Evolutionary conservation across 2,797 vertebrate genomes (phyloP).

Genomic region (Sebastes miniatus): DNA sequence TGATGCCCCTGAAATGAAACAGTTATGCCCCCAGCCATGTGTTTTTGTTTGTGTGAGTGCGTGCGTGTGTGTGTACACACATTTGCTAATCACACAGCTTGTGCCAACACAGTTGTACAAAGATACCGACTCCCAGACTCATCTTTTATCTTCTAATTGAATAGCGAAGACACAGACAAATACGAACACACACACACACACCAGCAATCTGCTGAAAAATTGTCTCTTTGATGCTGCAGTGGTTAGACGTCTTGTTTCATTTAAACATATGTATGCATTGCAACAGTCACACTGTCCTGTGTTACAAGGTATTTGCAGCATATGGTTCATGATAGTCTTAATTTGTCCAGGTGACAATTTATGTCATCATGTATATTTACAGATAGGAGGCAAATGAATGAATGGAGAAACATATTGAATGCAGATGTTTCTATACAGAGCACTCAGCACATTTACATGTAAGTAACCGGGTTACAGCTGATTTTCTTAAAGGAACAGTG

Average conservation of each 20-base stretch:
- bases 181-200: slow-evolving; percentile 3
- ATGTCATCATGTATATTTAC: neutral
- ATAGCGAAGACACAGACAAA: slow-evolving; percentile 37
- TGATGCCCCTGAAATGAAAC: slow-evolving; percentile 68
- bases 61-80: neutral
- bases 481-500: neutral
- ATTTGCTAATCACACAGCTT: slow-evolving; percentile 35
- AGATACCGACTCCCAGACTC: slow-evolving; percentile 42
- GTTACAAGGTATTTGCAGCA: neutral
- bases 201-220: slow-evolving; percentile 36
- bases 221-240: slow-evolving; percentile 42
- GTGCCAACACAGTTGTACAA: slow-evolving; percentile 27
- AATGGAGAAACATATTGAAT: neutral
- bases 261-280: slow-evolving; percentile 6
- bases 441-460: neutral
- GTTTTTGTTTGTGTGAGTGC: slow-evolving; percentile 16
- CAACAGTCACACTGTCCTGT: neutral
- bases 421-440: neutral
- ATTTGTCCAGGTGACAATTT: neutral
- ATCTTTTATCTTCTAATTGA: slow-evolving; percentile 68
- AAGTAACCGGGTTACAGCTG: neutral
- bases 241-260: slow-evolving; percentile 38
- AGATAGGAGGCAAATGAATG: neutral
- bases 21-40: slow-evolving; percentile 25
- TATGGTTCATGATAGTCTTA: neutral